Conservation (phyloP, 2,888 invertebrate genomes). For the Apoderus coryli region DNA sequence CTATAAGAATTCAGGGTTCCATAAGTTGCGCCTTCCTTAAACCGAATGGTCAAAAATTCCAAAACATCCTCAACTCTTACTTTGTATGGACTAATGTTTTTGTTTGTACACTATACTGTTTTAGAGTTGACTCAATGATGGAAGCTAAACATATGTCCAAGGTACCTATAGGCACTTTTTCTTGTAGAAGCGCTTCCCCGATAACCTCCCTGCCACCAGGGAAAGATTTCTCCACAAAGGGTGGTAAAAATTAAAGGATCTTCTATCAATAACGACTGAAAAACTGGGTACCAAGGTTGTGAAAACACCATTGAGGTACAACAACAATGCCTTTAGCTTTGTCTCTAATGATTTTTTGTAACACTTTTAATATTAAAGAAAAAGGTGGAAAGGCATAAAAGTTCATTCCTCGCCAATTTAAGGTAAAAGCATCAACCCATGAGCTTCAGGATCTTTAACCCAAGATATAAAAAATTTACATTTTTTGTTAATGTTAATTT, state of each 20-base stretch:
- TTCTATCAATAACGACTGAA: constrained; percentile 2
- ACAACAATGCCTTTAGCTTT: constrained; percentile 8
- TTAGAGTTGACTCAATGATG: neutral
- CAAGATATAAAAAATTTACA: constrained; percentile 15
- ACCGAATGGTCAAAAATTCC: neutral
- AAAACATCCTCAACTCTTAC: too few relatives aligned
- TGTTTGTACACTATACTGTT: constrained; percentile 2
- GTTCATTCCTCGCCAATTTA: constrained; percentile 11
- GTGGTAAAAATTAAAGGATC: neutral
- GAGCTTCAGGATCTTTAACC: constrained; percentile 14
- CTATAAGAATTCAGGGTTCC: neutral
- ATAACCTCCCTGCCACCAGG: constrained; percentile 5
- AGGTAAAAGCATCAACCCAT: constrained; percentile 18
- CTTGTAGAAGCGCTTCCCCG: neutral
- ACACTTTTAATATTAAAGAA: constrained; percentile 8
- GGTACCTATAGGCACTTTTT: neutral
- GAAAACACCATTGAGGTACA: constrained; percentile 8
- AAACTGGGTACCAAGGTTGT: constrained; percentile 10
- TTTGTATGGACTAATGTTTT: too few relatives aligned
- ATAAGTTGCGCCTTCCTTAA: constrained; percentile 2
- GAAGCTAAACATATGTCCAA: neutral
- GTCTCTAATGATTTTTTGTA: constrained; percentile 13
- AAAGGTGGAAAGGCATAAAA: constrained; percentile 18
- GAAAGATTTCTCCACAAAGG: constrained; percentile 1
- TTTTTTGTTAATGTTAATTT: constrained; percentile 14